Evolutionary conservation across 2,888 invertebrate species (phyloP).

Genomic region (Rotaria macrura): DNA sequence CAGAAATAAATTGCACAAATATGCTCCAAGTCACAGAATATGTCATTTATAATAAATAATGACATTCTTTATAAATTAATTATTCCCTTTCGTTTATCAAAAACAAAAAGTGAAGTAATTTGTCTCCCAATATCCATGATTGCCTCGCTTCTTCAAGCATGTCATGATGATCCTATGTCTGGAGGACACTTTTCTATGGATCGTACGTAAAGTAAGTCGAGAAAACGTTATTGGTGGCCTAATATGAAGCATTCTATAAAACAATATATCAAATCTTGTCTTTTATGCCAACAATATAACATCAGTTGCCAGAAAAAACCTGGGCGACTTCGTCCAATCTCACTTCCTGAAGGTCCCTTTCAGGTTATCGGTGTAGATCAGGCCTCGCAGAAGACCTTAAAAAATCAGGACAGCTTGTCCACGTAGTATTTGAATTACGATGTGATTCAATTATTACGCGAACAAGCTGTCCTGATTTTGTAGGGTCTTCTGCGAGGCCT

Average conservation of each 20-base stretch:
- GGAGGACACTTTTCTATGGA: not conserved
- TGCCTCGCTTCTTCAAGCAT: not conserved
- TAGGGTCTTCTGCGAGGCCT: no score
- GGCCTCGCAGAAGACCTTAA: no score
- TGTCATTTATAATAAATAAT: not conserved
- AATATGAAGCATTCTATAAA: not conserved
- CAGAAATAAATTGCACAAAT: not conserved
- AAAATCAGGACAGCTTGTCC: no score
- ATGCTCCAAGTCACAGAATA: not conserved
- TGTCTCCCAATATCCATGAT: not conserved
- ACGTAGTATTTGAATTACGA: no score
- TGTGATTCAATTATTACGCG: no score
- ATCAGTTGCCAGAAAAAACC: not conserved
- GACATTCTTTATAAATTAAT: not conserved
- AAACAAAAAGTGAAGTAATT: not conserved
- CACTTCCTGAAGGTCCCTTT: not conserved
- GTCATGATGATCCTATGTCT: not conserved
- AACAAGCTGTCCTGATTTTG: no score
- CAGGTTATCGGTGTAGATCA: not conserved
- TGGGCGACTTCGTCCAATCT: not conserved
- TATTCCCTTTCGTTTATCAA: not conserved
- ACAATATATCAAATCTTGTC: not conserved
- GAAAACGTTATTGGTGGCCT: not conserved
- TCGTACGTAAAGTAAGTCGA: not conserved
- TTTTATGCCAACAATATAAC: not conserved